Conservation (phyloP, 2,888 invertebrate genomes). For the Trissonchulus sp. region DNA sequence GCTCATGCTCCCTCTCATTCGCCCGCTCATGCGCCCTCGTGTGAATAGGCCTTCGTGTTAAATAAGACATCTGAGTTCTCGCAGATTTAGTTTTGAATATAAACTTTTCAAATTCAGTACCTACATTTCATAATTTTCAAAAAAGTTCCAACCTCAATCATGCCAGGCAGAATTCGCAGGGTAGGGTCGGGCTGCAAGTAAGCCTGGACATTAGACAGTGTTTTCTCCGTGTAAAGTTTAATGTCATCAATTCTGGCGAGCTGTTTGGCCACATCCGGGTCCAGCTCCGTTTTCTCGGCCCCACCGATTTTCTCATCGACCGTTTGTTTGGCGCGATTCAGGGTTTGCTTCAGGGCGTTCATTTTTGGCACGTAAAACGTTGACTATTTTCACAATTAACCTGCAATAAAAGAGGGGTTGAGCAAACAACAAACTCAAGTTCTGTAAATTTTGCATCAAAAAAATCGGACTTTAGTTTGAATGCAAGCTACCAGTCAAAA, state of each 20-base stretch:
- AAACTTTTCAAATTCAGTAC: too few relatives aligned
- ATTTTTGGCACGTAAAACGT: too few relatives aligned
- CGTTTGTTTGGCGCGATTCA: constrained; percentile 32
- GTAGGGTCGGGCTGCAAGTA: constrained; percentile 33
- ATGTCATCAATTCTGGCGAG: constrained; percentile 28
- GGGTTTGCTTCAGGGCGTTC: constrained; percentile 31
- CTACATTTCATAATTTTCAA: too few relatives aligned
- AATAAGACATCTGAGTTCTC: too few relatives aligned
- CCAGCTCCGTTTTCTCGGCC: constrained; percentile 30
- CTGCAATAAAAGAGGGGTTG: background rate
- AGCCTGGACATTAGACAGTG: constrained; percentile 23
- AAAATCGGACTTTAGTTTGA: too few relatives aligned
- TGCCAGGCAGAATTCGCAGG: constrained; percentile 25
- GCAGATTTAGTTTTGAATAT: too few relatives aligned
- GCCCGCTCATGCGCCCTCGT: too few relatives aligned
- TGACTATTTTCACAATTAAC: background rate
- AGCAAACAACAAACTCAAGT: background rate
- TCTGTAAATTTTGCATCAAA: too few relatives aligned
- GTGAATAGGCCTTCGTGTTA: too few relatives aligned
- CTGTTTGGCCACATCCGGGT: constrained; percentile 23
- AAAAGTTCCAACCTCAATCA: constrained; percentile 1
- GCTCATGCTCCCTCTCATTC: too few relatives aligned
- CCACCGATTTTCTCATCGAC: constrained; percentile 32
- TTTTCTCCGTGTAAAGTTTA: constrained; percentile 23
- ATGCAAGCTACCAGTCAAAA: too few relatives aligned